Evolutionary conservation across 2,888 invertebrate species (phyloP), one percentile per base, ranked within the genome.

Genomic region (Cacoxenus indagator): DNA sequence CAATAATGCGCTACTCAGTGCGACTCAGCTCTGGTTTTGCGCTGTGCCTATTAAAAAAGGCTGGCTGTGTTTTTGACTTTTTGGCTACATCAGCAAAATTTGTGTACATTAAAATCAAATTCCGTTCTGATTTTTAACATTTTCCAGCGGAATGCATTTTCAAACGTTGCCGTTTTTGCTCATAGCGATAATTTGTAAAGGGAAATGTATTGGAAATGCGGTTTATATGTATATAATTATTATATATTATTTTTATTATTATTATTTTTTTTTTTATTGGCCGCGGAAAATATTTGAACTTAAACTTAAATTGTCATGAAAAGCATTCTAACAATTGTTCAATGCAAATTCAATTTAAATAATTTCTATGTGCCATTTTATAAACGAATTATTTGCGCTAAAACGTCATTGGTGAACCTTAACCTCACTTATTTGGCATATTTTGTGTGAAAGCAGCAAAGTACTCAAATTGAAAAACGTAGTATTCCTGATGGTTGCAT

Each of bases 151-250:
- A 51, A 51, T 51, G 51, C 51, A 51, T 51, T 51, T 51, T 51
- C 51, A 51, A 51, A 51, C 51, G 22, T 6, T 51, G 19, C 22
- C 51, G 51, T 19, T 51, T 17, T 19, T 51, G 8, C 17, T 19
- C 9, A 51, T 51, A 22, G 22, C 22, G 51, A 51, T 19, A 9
- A 51, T 1, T 37, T 5, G 1, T 11, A 37, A 17, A n/a, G 59
- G 2, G 31, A 59, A 59, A 59, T 59, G 59, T 19, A 14, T 19
- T 59, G 57, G 59, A 59, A 59, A 31, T 59, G 59, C 22, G 29
- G 59, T 31, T 55, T 22, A 11, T 14, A 27, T 24, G n/a, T n/a
- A 26, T 11, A 26, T 59, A 31, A 59, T 17, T 31, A 31, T 59
- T 59, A 19, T n/a, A 59, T 31, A 19, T 31, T 11, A 31, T 31